Evolutionary conservation across 2,888 invertebrate genomes (phyloP).

Genomic region (Plebejus argus): DNA sequence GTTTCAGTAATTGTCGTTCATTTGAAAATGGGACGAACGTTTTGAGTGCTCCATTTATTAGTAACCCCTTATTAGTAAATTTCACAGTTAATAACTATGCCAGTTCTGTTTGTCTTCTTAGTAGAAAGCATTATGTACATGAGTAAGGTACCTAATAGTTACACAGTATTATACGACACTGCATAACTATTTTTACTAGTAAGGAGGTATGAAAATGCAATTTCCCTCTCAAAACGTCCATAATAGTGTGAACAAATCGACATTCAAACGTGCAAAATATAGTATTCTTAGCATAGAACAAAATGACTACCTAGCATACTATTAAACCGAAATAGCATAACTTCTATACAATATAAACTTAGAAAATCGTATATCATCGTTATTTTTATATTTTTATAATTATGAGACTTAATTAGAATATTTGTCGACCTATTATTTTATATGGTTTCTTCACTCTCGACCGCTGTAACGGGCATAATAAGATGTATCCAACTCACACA

Average conservation of each 20-base stretch:
- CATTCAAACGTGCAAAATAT: background rate
- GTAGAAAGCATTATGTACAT: no score
- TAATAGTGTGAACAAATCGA: conserved; percentile 12
- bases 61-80: background rate
- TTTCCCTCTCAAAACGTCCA: background rate
- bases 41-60: background rate
- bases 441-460: background rate
- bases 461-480: background rate
- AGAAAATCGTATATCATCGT: conserved; percentile 6
- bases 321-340: background rate
- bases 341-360: conserved; percentile 19
- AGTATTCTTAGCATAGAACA: background rate
- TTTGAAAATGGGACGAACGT: background rate
- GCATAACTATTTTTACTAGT: background rate
- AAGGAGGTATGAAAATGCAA: background rate
- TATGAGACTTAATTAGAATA: background rate
- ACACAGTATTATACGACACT: no score
- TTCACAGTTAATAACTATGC: background rate
- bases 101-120: no score
- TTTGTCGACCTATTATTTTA: background rate
- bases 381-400: background rate
- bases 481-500: no score
- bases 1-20: conserved; percentile 29
- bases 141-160: no score
- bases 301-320: conserved; percentile 15